Conservation (phyloP, 2,797 vertebrate species). For the Sebastes hubbsi region DNA sequence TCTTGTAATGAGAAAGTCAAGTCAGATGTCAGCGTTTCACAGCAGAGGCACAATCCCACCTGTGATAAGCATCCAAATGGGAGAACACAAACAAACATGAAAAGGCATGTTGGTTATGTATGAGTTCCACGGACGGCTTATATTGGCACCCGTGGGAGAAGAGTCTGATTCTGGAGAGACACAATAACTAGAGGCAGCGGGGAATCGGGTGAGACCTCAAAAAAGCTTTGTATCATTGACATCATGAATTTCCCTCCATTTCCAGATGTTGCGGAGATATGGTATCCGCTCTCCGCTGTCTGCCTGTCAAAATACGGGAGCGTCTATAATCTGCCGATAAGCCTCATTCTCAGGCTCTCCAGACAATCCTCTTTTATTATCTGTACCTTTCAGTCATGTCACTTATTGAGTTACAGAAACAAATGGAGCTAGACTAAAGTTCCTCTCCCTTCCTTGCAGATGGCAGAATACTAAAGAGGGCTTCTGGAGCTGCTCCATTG, state of each 20-base stretch:
- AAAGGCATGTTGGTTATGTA: conserved; percentile 47
- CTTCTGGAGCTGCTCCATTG: conserved; percentile 65
- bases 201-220: conserved; percentile 9
- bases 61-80: conserved; percentile 59
- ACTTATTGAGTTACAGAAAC: conserved; percentile 48
- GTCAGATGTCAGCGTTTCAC: conserved; percentile 65
- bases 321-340: conserved; percentile 37
- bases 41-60: conserved; percentile 44
- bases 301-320: conserved; percentile 23
- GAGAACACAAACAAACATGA: conserved; percentile 55
- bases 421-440: conserved; percentile 49
- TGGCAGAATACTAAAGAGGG: conserved; percentile 49
- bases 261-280: conserved; percentile 21
- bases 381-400: conserved; percentile 45
- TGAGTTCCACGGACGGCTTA: conserved; percentile 20
- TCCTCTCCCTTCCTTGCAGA: conserved; percentile 40
- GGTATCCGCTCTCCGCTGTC: background rate
- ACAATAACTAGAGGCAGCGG: conserved; percentile 28
- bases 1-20: conserved; percentile 56
- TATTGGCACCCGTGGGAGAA: conserved; percentile 23
- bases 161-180: conserved; percentile 24
- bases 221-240: conserved; percentile 12
- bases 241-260: conserved; percentile 22
- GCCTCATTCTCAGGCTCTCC: background rate
- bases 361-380: conserved; percentile 25